Conservation (phyloP, 2,888 invertebrate genomes). For the Tethea ocularis region DNA sequence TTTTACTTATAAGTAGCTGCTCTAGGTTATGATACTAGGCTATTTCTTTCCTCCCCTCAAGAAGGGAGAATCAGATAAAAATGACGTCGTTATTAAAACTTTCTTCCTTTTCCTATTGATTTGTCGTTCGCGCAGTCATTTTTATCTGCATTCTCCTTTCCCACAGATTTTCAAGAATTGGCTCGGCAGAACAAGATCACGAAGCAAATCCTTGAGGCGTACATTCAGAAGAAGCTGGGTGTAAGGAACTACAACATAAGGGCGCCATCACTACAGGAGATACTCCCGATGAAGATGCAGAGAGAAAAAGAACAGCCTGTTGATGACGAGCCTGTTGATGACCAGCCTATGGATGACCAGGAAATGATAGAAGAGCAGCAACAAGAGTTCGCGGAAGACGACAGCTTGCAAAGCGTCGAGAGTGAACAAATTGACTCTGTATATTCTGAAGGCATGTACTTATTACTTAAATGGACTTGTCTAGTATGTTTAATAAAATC, state of each 20-base stretch:
- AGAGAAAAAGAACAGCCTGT: slow-evolving; percentile 42
- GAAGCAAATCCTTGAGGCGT: slow-evolving; percentile 89
- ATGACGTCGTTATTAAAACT: slow-evolving; percentile 63
- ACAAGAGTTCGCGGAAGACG: slow-evolving; percentile 62
- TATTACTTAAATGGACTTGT: background rate
- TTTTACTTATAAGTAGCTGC: background rate
- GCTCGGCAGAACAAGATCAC: slow-evolving; percentile 90
- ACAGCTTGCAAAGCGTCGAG: slow-evolving; percentile 87
- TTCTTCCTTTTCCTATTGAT: slow-evolving; percentile 30
- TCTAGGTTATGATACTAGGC: slow-evolving; percentile 8
- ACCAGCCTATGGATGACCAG: slow-evolving; percentile 13
- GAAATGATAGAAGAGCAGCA: slow-evolving; percentile 26
- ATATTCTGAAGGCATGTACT: slow-evolving; percentile 79
- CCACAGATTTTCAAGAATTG: slow-evolving; percentile 83
- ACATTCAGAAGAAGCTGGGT: slow-evolving; percentile 87
- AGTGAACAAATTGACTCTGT: slow-evolving; percentile 88
- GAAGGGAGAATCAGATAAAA: slow-evolving; percentile 80
- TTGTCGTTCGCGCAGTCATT: slow-evolving; percentile 69
- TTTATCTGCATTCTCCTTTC: slow-evolving; percentile 80
- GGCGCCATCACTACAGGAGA: slow-evolving; percentile 86
- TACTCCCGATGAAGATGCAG: slow-evolving; percentile 80
- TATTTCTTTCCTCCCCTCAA: slow-evolving; percentile 28
- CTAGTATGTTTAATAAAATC: no score
- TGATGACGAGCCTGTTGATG: slow-evolving; percentile 30
- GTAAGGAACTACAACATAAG: slow-evolving; percentile 76